These are phyloP conservation scores for Andrena bucephala DNA, from an alignment of 2,888 invertebrate genomes.

Conservation along the genomic window DNA sequence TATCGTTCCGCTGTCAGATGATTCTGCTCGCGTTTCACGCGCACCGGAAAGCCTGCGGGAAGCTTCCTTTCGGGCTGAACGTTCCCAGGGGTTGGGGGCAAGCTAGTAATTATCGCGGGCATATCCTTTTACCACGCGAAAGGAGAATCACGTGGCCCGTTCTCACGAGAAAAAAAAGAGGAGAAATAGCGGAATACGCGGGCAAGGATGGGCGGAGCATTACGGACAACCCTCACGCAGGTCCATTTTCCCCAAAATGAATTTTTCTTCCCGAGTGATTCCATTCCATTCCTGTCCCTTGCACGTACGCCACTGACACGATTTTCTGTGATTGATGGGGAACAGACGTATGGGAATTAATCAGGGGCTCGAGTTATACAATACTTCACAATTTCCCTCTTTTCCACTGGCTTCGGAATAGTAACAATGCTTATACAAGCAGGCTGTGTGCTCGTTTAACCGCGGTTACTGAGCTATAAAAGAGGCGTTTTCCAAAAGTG, in stretches of 20 bases:
- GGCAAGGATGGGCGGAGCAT: neutral
- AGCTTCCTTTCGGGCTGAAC: neutral
- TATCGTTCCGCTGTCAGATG: neutral
- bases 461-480: too few species aligned
- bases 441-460: too few species aligned
- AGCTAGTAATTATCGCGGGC: slow-evolving; percentile 33
- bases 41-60: neutral
- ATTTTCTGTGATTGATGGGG: too few species aligned
- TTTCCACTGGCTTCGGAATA: too few species aligned
- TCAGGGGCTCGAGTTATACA: too few species aligned
- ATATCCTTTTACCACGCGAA: slow-evolving; percentile 36
- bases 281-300: neutral
- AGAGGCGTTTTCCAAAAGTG: too few species aligned
- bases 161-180: slow-evolving; percentile 46
- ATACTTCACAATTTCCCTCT: too few species aligned
- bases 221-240: neutral
- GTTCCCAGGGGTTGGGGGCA: slow-evolving; percentile 2
- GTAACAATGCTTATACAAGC: too few species aligned
- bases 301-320: too few species aligned
- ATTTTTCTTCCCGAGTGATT: neutral
- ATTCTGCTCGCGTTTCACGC: neutral
- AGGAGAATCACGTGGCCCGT: slow-evolving; percentile 49
- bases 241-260: slow-evolving; percentile 16
- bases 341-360: too few species aligned
- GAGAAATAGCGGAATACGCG: slow-evolving; percentile 2